A percentile compares a stretch with the other conserved stretches of the same genome.
Conservation (phyloP, 2,888 invertebrate species). For the Dasysyrphus tricinctus region DNA sequence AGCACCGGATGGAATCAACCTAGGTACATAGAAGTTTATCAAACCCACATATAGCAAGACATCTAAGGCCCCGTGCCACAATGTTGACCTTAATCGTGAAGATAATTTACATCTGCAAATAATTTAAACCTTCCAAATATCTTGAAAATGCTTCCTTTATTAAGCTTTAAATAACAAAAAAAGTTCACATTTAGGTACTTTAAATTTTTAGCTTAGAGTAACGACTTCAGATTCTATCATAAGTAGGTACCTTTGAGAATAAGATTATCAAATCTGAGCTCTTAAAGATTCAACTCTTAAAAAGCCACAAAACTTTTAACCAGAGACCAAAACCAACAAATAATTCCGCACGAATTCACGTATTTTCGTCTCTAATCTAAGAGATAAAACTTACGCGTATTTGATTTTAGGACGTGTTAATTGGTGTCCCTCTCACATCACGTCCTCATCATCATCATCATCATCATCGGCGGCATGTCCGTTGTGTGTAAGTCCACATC, state of each 20-base stretch:
- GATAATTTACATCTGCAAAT: not conserved
- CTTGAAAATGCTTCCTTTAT: not conserved
- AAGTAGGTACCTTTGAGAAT: not conserved
- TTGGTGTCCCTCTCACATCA: conserved; percentile 74
- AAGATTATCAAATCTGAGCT: conserved; percentile 18
- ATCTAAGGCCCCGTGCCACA: not conserved
- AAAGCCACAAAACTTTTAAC: conserved; percentile 13
- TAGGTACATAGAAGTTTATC: not conserved
- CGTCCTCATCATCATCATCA: conserved; percentile 65
- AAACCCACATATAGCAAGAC: not conserved
- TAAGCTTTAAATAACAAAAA: not conserved
- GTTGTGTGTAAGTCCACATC: conserved; percentile 74
- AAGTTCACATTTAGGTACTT: not conserved
- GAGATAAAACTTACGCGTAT: conserved; percentile 74
- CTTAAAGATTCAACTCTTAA: not conserved
- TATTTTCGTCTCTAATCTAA: conserved; percentile 62
- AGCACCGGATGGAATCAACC: not conserved
- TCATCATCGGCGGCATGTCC: conserved; percentile 59
- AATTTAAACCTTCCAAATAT: not conserved
- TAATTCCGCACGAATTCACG: conserved; percentile 62
- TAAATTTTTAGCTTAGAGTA: conserved; percentile 6
- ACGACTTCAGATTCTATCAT: conserved; percentile 6
- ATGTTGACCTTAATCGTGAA: not conserved
- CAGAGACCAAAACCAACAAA: conserved; percentile 40
- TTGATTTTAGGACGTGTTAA: conserved; percentile 76